Base-by-base conservation (phyloP, 2,797 vertebrate genomes). In the Sebastes taczanowskii region DNA sequence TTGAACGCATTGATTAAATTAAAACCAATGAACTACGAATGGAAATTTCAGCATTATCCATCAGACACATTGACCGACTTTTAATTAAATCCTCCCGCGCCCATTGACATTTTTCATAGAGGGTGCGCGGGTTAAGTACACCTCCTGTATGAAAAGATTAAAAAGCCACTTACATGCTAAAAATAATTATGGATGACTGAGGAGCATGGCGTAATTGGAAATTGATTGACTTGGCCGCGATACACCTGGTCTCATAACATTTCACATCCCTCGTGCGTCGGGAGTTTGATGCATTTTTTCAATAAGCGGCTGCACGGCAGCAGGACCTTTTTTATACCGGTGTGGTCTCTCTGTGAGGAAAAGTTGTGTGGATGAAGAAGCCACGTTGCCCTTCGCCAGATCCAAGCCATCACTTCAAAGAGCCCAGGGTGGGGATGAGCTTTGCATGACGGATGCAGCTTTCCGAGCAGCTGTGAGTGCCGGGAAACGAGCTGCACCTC, bases 361-460 rank as follows among this genome's bases (percentile, higher is more conserved):
- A 91, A 91, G 82, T 89, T 83, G 80, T 64, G 11, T 55, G 76
- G 77, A 89, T 90, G 90, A 90, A 88, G 84, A 90, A 88, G 84
- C 87, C 66, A 71, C 83, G 90, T 86, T 86, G 85, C 89, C 9
- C 77, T 80, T 80, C 84, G 79, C 75, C 86, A 91, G 62, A 92
- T 89, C 86, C 86, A 78, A 92, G 89, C 84, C 91, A 81, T 89
- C 82, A 92, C 93, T 94, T 95, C 93, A 95, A 95, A 95, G 94
- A 73, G 84, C 85, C 46, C 83, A 29, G 89, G 84, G 81, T 60
- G 79, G 83, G 30, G 86, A 82, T 91, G 91, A 94, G 94, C 89
- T 91, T 92, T 86, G 93, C 92, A 95, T 94, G 94, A 94, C 91
- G 86, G 94, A 95, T 94, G 91, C 86, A 81, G 86, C 90, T 93